phyloP scores from a whole-genome alignment of 2,797 vertebrate genomes.

The Sylvilagus floridanus region DNA sequence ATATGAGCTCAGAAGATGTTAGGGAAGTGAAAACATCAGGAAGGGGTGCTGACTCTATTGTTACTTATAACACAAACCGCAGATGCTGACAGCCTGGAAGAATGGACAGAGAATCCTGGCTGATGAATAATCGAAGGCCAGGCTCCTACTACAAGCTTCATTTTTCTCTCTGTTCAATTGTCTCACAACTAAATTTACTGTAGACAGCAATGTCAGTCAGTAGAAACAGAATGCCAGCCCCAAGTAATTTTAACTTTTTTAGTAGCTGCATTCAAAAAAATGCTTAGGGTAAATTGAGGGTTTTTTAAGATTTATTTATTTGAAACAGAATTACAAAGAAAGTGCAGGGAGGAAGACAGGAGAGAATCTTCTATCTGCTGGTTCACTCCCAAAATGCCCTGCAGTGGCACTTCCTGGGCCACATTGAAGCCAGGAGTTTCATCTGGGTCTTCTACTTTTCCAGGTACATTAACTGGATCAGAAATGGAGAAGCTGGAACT shows the following conservation, averaged over 20 bases:
- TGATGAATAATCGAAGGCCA: not conserved
- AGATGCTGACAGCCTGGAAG: not conserved
- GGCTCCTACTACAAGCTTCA: not conserved
- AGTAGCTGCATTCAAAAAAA: not conserved
- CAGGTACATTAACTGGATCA: no score
- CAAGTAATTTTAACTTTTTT: slow-evolving; percentile 25
- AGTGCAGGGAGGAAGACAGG: no score
- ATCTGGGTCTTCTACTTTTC: no score
- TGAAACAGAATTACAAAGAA: no score
- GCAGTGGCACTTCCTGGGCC: no score
- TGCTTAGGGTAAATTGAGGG: no score
- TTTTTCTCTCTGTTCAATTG: not conserved
- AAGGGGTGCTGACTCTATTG: not conserved
- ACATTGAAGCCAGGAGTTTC: no score
- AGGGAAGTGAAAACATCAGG: not conserved
- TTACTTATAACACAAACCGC: not conserved
- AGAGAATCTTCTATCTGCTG: no score
- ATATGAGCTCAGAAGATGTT: not conserved
- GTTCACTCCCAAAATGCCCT: no score
- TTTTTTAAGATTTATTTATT: no score
- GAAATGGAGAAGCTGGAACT: no score
- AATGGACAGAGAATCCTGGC: not conserved
- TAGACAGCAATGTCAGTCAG: not conserved
- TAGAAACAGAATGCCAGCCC: not conserved
- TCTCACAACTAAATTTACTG: not conserved